phyloP scores from a whole-genome alignment of 2,797 vertebrate genomes.

The Parambassis ranga region DNA sequence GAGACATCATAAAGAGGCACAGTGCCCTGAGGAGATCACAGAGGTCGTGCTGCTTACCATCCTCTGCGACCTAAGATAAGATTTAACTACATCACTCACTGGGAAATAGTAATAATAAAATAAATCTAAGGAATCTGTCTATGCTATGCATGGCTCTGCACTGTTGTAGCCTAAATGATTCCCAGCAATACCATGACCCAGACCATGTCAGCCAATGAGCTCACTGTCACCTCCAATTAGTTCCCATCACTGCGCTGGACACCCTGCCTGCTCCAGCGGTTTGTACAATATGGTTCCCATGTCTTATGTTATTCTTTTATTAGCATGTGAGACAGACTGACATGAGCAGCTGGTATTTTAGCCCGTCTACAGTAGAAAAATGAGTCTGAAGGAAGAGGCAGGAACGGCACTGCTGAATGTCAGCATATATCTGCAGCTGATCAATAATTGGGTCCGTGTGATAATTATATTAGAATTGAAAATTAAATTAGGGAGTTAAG shows the following conservation, averaged over 20 bases:
- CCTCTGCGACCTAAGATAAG: too few species aligned
- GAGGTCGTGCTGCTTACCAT: too few species aligned
- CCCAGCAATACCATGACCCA: slow-evolving; percentile 15
- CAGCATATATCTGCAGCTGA: slow-evolving; percentile 30
- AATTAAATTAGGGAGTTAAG: slow-evolving; percentile 68
- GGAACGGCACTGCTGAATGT: slow-evolving; percentile 1
- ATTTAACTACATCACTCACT: too few species aligned
- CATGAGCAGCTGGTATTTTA: slow-evolving; percentile 29
- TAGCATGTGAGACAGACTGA: slow-evolving; percentile 5
- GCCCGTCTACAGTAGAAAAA: slow-evolving; percentile 12
- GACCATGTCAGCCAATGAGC: slow-evolving; percentile 41
- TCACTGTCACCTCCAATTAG: slow-evolving; percentile 62
- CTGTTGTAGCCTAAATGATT: slow-evolving; percentile 19
- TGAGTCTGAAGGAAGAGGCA: neutral
- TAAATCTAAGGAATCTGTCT: too few species aligned
- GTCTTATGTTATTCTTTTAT: slow-evolving; percentile 36
- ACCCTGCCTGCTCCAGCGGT: slow-evolving; percentile 11
- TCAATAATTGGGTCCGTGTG: slow-evolving; percentile 51
- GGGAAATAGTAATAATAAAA: too few species aligned
- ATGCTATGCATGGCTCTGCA: neutral
- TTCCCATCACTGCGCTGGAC: slow-evolving; percentile 28
- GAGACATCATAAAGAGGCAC: neutral
- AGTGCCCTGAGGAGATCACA: too few species aligned
- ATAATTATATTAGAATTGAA: slow-evolving; percentile 56
- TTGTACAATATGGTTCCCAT: slow-evolving; percentile 23